These are phyloP conservation scores for Ditula angustiorana DNA, from an alignment of 2,888 invertebrate species.

Conservation along the genomic window DNA sequence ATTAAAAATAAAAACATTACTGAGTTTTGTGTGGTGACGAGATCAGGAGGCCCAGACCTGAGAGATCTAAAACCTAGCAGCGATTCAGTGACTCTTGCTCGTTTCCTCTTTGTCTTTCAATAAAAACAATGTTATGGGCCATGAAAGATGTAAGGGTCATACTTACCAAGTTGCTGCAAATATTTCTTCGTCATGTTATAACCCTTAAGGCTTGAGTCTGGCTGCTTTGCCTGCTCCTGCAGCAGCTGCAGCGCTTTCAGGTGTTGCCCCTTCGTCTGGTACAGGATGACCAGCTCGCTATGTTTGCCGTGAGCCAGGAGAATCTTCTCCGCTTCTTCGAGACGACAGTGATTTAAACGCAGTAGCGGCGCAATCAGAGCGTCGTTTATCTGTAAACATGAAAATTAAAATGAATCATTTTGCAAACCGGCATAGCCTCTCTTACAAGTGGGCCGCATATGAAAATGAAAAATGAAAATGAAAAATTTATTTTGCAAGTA, in stretches of 20 bases:
- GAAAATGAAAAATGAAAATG: too few species aligned
- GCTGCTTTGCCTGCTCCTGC: slow-evolving; percentile 90
- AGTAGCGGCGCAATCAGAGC: slow-evolving; percentile 96
- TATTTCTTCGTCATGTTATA: slow-evolving; percentile 95
- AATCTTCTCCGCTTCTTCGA: slow-evolving; percentile 97
- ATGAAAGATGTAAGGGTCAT: not conserved
- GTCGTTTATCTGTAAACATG: slow-evolving; percentile 95
- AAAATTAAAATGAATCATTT: not conserved
- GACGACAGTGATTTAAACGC: slow-evolving; percentile 95
- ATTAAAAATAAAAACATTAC: too few species aligned
- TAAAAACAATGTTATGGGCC: too few species aligned
- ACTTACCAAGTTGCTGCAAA: slow-evolving; percentile 93
- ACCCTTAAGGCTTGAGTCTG: slow-evolving; percentile 92
- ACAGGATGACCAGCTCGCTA: slow-evolving; percentile 97
- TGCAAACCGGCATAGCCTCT: not conserved
- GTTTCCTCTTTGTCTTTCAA: too few species aligned
- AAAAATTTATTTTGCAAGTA: too few species aligned
- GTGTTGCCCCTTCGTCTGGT: slow-evolving; percentile 97
- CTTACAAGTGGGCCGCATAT: too few species aligned
- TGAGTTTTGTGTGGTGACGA: too few species aligned
- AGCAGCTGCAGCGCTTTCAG: slow-evolving; percentile 95
- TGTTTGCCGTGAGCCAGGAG: slow-evolving; percentile 94
- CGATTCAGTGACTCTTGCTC: too few species aligned
- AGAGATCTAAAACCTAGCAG: too few species aligned
- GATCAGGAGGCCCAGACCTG: too few species aligned